Percentiles rank a stretch among this genome's conserved stretches.
These are phyloP conservation scores for Hydropotes inermis DNA, from an alignment of 2,113 vertebrate genomes.

Conservation along the genomic window DNA sequence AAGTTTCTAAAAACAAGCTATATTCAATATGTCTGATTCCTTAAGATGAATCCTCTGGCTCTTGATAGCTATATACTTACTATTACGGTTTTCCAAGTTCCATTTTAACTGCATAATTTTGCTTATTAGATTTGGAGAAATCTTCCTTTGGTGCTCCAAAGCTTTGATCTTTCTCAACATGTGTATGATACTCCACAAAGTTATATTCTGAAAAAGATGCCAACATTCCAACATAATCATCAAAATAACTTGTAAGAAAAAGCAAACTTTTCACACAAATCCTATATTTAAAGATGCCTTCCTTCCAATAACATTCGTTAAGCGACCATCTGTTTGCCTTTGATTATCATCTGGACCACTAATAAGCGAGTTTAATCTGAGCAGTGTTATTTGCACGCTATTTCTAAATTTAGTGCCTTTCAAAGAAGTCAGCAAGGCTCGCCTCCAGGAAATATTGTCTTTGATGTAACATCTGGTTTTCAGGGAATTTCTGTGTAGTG, in stretches of 20 bases:
- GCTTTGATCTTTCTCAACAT: constrained; percentile 57
- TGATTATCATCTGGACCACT: constrained; percentile 70
- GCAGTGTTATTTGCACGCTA: constrained; percentile 59
- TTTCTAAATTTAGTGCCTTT: constrained; percentile 76
- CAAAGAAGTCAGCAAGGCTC: constrained; percentile 69
- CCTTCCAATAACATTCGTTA: constrained; percentile 75
- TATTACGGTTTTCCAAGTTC: constrained; percentile 44
- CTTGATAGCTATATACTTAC: constrained; percentile 21
- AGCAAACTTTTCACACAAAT: constrained; percentile 73
- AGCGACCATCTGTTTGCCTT: constrained; percentile 72
- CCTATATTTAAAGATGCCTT: constrained; percentile 74
- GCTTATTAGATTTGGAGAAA: constrained; percentile 50
- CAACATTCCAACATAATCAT: constrained; percentile 56
- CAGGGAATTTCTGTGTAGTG: constrained; percentile 58
- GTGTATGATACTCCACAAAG: constrained; percentile 14
- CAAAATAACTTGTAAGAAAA: constrained; percentile 70
- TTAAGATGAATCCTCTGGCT: constrained; percentile 38
- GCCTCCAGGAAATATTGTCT: constrained; percentile 73
- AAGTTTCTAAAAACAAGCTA: constrained; percentile 33
- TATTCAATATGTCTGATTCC: constrained; percentile 22
- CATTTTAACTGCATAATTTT: constrained; percentile 48
- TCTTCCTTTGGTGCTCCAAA: not conserved
- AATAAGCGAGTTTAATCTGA: constrained; percentile 69
- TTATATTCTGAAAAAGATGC: constrained; percentile 57
- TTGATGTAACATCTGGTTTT: constrained; percentile 75